Base-by-base conservation (phyloP, 2,888 invertebrate species). In the Plebejus argus region DNA sequence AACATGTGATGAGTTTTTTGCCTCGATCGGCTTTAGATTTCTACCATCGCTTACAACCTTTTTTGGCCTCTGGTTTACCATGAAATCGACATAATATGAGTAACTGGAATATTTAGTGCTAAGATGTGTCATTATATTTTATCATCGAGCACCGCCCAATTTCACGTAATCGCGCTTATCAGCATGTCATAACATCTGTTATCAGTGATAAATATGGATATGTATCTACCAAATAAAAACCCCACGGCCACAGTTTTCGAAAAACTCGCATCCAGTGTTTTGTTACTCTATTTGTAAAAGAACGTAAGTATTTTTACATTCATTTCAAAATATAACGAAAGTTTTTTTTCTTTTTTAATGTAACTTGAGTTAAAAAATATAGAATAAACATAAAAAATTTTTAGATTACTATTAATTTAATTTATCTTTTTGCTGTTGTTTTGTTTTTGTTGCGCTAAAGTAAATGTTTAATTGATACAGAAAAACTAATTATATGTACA, bases 191-290 rank as follows among this genome's bases (percentile, higher is more conserved):
- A 49, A 23, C 1, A 39, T 23, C 10, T 15, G 45, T 49, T 72
- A 72, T 72, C 49, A 12, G 23, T 23, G 72, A 72, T 49, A n/a
- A n/a, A 45, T 70, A 10, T 20, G 20, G 45, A 72, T 72, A 23
- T 70, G n/a, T 20, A 49, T 72, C 15, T 39, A 20, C 72, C 72
- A 72, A 72, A 72, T 72, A 72, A 20, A 72, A 49, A 45, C 72
- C 20, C 8, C 4, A 61, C 39, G 45, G 10, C 72, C 10, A 7
- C 45, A 72, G 45, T 72, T 45, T 10, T 45, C 12, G 8, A 23
- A 45, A 45, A 45, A 23, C 39, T 20, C 10, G 3, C 45, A 20
- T 23, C 8, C 0, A 72, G 8, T 15, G 18, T 39, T 35, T 53
- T 53, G 3, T 2, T 15, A 70, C 7, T 12, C 23, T 70, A 33